Evolutionary conservation across 2,888 invertebrate genomes (phyloP).

Genomic region (Tetranychus piercei): DNA sequence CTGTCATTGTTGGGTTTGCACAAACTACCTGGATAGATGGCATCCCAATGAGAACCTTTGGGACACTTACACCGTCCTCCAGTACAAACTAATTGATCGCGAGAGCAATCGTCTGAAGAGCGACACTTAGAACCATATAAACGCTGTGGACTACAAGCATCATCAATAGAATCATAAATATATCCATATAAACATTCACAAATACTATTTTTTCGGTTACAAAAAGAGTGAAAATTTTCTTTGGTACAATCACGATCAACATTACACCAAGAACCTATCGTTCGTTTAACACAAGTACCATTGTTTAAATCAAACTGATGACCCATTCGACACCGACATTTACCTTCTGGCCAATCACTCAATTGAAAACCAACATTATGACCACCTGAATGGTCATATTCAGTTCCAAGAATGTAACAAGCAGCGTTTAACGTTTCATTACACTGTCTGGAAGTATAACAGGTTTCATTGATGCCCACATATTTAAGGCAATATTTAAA

Average conservation of each 20-base stretch:
- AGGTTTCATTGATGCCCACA: constrained; percentile 12
- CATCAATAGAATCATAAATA: constrained; percentile 2
- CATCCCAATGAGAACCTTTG: constrained; percentile 8
- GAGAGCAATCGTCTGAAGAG: background rate
- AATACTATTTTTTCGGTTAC: background rate
- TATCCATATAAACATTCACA: constrained; percentile 10
- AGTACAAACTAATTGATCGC: constrained; percentile 1
- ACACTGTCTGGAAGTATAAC: constrained; percentile 21
- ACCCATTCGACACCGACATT: constrained; percentile 18
- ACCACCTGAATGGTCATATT: constrained; percentile 19
- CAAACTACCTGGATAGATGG: background rate
- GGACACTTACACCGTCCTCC: constrained; percentile 7
- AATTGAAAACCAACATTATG: constrained; percentile 12
- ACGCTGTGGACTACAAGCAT: constrained; percentile 5
- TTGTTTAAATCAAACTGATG: constrained; percentile 10
- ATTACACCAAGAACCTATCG: constrained; percentile 23
- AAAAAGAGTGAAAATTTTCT: constrained; percentile 3
- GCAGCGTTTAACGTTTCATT: constrained; percentile 18
- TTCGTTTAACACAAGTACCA: constrained; percentile 15
- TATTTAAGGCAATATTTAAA: constrained; percentile 7
- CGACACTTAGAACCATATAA: constrained; percentile 5
- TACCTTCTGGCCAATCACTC: constrained; percentile 14
- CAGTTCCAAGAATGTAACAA: constrained; percentile 22
- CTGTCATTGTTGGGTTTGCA: constrained; percentile 10
- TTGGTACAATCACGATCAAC: constrained; percentile 17